Base-by-base conservation (phyloP, 2,113 vertebrate species). In the Meles meles region DNA sequence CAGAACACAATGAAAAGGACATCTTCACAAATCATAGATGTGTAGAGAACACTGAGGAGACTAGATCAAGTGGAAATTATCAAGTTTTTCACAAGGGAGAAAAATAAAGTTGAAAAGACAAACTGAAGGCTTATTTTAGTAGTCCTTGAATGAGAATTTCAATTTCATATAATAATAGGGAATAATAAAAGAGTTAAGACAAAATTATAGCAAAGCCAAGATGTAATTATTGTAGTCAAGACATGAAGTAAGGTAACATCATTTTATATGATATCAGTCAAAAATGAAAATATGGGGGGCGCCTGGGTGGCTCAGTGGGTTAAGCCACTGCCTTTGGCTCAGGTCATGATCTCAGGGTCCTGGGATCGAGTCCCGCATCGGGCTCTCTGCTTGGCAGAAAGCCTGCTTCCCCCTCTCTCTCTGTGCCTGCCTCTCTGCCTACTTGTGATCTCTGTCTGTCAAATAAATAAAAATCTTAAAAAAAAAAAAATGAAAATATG, bases 101-200 rank as follows among this genome's bases (percentile, higher is more conserved):
- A 77, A 93, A 88, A 76, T 83, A 85, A 92, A 93, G 57, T 17
- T 90, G 65, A 86, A 89, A 96, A 81, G 39, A 81, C 47, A 57
- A 96, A 47, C 79, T 92, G 13, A 94, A 4, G 11, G 17, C 18
- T 92, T 79, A 88, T 3, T 67, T 49, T 88, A 61, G 34, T 42
- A 97, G 17, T 39, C 55, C 10, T 71, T 96, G 34, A 92, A 44
- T 94, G 23, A 79, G 20, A 88, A 88, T 80, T 94, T 88, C 31
- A 83, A 47, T 92, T 88, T 97, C 44, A 76, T 42, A 52, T 49
- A 94, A 88, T 57, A 79, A 81, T n/a, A 67, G 34, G 34, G 21
- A 96, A 82, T 42, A 96, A 76, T 61, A 87, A 74, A 93, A 93
- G 34, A 55, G 44, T 47, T n/a, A 29, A 27, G 37, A 86, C 27